Base-by-base conservation (phyloP, 1,140 invertebrate genomes). In the Drosophila lacertosa region DNA sequence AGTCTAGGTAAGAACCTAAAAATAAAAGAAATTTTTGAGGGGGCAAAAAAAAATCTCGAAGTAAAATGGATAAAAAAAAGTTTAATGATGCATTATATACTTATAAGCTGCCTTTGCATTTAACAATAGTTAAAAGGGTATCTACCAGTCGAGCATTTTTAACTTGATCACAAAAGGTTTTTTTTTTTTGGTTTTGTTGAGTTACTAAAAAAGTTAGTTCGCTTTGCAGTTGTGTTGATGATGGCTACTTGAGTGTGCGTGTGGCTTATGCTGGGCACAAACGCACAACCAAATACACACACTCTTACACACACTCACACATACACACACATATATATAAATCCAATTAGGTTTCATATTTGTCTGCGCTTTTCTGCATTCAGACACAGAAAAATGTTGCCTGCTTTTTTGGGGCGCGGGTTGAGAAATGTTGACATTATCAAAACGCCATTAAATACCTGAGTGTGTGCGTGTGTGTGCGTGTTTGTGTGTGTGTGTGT, bases 281-380 rank as follows among this genome's bases (percentile, higher is more conserved):
- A n/a, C n/a, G 24, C 26, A 48, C n/a, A 45, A 40, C 0, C 63
- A 33, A 5, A 24, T 44, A 40, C 16, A 10, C 15, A 15, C 35
- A 58, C 33, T 9, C 15, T 40, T 11, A 40, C 39, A 37, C 11
- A 37, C 40, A 47, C 9, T 3, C 5, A 32, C 32, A 47, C 13
- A 42, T 35, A 29, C 24, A n/a, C 51, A 15, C 5, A 22, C 35
- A 33, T 24, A 29, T 13, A 51, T n/a, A 32, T 54, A 64, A 69
- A 69, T 69, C 59, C 59, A 69, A 69, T 69, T 69, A 64, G 33
- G 66, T 64, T 54, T 42, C 59, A 63, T 69, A 54, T 69, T 69
- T 64, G 58, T 55, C 65, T 68, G 48, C 40, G 51, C 51, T 26
- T 57, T 55, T 45, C 35, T 51, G 60, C 67, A 63, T 64, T 55